Base-by-base conservation (phyloP, 2,888 invertebrate species). In the Orthosia gracilis region DNA sequence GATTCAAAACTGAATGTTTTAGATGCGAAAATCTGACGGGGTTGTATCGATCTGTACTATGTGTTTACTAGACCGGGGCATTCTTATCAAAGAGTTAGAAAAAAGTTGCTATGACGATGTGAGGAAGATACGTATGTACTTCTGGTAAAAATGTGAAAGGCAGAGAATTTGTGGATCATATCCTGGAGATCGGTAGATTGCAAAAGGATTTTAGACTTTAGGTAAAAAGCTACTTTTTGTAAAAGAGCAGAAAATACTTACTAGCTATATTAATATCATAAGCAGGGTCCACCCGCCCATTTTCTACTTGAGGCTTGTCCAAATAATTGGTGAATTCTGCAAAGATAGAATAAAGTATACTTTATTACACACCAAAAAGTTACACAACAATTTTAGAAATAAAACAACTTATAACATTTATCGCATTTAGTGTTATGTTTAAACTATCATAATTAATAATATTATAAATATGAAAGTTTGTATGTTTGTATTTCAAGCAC, bases 271-370 rank as follows among this genome's bases (percentile, higher is more conserved):
- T 93, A 62, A 91, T 83, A 86, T 96, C 91, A 79, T 95, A 96
- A 3, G 95, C 96, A 70, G 92, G 92, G 86, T 96, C 96, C 5
- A 80, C 52, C 7, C 91, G 87, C 58, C 91, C 93, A 40, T 90
- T 89, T 52, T 92, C 92, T 90, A 92, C 90, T 0, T 66, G 11
- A 13, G 94, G 94, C 73, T 93, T 93, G n/a, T 94, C 88, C 84
- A 96, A 91, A 86, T 94, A 96, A 83, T 96, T 96, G 61, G 95
- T 96, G 80, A 95, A 95, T 87, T 88, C 96, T 96, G 94, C 54
- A 95, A 95, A 91, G 92, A 40, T 40, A 9, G 7, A 31, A 9
- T 9, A 40, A 1, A 40, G 9, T 40, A 40, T 40, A 40, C 40
- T 40, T 40, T 9, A 40, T 40, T n/a, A 9, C 40, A 40, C 40